Evolutionary conservation across 2,888 invertebrate genomes (phyloP).

Genomic region (Octodonta nipae): DNA sequence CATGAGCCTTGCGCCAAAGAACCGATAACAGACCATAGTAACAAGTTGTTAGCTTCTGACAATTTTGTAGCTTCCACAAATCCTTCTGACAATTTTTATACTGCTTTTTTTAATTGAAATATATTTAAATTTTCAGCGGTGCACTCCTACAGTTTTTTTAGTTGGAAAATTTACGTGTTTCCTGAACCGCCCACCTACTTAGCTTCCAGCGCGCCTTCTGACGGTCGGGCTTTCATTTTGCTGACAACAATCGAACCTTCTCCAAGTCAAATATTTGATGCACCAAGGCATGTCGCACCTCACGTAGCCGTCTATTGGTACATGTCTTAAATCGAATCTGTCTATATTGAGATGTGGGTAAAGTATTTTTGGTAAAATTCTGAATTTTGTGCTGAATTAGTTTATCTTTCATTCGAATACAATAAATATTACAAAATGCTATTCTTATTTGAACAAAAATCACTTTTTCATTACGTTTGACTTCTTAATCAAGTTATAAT

Average conservation of each 20-base stretch:
- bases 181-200: neutral
- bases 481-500: too few relatives aligned
- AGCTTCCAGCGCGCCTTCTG: slow-evolving; percentile 2
- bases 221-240: neutral
- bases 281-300: slow-evolving; percentile 3
- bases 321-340: too few relatives aligned
- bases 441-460: too few relatives aligned
- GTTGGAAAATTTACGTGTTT: slow-evolving; percentile 2
- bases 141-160: neutral
- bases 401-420: too few relatives aligned
- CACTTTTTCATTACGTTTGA: too few relatives aligned
- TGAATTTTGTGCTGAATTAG: too few relatives aligned
- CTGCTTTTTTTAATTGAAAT: slow-evolving; percentile 2
- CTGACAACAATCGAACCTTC: neutral
- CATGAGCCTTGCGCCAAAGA: too few relatives aligned
- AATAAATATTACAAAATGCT: too few relatives aligned
- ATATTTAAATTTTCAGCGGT: slow-evolving; percentile 1
- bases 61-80: slow-evolving; percentile 1
- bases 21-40: too few relatives aligned
- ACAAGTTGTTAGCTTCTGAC: slow-evolving; percentile 4
- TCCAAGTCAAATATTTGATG: neutral
- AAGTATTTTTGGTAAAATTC: too few relatives aligned
- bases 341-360: too few relatives aligned
- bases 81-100: slow-evolving; percentile 3
- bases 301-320: slow-evolving; percentile 4